Conservation (phyloP, 2,888 invertebrate genomes). For the Ochropleura plecta region DNA sequence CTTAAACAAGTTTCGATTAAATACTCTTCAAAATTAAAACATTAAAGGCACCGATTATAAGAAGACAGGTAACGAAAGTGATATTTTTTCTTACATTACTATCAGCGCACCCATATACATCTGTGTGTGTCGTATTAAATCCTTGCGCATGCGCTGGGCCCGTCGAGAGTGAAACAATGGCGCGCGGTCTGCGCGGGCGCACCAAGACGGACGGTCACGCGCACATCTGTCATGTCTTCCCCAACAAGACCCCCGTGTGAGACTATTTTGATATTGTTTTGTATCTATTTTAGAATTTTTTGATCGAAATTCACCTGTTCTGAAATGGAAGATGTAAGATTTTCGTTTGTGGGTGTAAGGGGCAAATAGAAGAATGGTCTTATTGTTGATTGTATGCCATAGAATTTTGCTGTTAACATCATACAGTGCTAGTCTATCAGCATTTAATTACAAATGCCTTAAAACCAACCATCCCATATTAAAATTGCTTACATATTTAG, state of each 20-base stretch:
- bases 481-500: neutral
- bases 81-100: slow-evolving; percentile 67
- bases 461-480: neutral
- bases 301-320: slow-evolving; percentile 15
- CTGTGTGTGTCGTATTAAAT: slow-evolving; percentile 69
- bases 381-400: neutral
- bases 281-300: slow-evolving; percentile 54
- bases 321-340: neutral
- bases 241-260: slow-evolving; percentile 72
- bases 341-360: neutral
- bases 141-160: slow-evolving; percentile 64
- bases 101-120: slow-evolving; percentile 66
- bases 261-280: slow-evolving; percentile 58
- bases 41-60: slow-evolving; percentile 46
- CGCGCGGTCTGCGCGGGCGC: slow-evolving; percentile 53
- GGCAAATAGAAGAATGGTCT: neutral
- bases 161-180: slow-evolving; percentile 75
- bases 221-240: slow-evolving; percentile 74
- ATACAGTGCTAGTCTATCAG: neutral
- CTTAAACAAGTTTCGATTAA: neutral
- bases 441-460: neutral
- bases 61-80: slow-evolving; percentile 54
- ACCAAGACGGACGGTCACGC: slow-evolving; percentile 73
- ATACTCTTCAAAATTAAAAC: slow-evolving; percentile 36
- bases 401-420: too few species aligned